These are phyloP conservation scores for Myripristis jacobus DNA, from an alignment of 2,797 vertebrate genomes.

Conservation along the genomic window DNA sequence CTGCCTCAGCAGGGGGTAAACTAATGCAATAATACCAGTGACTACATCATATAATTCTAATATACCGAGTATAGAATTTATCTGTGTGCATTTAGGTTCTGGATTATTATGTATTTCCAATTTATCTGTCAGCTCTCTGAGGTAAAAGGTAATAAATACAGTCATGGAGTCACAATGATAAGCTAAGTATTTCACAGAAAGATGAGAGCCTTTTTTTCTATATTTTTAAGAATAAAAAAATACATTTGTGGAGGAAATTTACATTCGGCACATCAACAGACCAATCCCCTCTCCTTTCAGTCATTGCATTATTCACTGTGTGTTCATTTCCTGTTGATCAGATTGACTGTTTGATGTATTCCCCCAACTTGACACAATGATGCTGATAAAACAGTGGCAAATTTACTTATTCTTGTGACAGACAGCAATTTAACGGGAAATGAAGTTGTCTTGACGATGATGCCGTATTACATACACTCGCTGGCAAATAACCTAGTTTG, in stretches of 20 bases:
- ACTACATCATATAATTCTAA: no score
- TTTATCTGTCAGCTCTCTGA: constrained; percentile 79
- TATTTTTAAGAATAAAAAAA: constrained; percentile 45
- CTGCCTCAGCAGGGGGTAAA: neutral
- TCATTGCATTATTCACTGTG: constrained; percentile 84
- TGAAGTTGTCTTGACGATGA: constrained; percentile 92
- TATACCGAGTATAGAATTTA: no score
- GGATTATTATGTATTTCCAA: constrained; percentile 72
- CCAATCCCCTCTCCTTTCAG: constrained; percentile 82
- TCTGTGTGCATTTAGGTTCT: constrained; percentile 66
- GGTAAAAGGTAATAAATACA: constrained; percentile 81
- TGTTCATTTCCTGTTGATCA: constrained; percentile 93
- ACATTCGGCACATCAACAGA: constrained; percentile 80
- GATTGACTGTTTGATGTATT: constrained; percentile 89
- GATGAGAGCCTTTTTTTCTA: constrained; percentile 31
- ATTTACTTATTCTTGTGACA: constrained; percentile 96
- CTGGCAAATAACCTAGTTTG: constrained; percentile 95
- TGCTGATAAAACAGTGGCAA: constrained; percentile 92
- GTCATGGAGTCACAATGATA: constrained; percentile 62
- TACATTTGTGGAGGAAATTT: constrained; percentile 76
- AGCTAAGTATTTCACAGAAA: constrained; percentile 67
- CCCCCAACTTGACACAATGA: constrained; percentile 89
- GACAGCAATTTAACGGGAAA: constrained; percentile 95
- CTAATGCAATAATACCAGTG: neutral
- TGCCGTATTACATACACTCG: constrained; percentile 91